A percentile compares a stretch with the other conserved stretches of the same genome.
phyloP scores from a whole-genome alignment of 2,113 vertebrate genomes.

The Lophura nycthemera region DNA sequence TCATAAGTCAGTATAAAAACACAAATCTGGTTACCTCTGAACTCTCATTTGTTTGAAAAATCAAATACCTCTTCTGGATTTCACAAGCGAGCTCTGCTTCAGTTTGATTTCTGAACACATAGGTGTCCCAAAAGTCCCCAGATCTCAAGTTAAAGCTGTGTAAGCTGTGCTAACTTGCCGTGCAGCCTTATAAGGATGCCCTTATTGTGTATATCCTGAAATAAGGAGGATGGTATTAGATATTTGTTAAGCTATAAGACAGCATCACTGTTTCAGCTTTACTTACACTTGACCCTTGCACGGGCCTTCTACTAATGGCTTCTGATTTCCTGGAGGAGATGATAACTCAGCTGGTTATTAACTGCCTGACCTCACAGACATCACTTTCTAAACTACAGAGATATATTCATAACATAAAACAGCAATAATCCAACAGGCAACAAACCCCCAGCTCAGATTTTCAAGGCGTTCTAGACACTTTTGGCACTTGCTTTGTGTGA shows the following conservation, averaged over 20 bases:
- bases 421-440: no score
- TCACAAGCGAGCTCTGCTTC: background rate
- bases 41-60: background rate
- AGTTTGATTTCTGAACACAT: background rate
- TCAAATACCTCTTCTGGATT: background rate
- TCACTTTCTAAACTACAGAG: background rate
- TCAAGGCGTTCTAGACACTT: background rate
- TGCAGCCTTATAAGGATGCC: background rate
- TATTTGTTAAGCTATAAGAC: background rate
- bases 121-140: background rate
- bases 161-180: background rate
- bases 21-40: background rate
- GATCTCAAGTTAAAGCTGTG: background rate
- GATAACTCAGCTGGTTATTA: background rate
- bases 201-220: background rate
- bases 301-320: background rate
- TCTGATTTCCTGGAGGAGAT: background rate
- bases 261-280: background rate
- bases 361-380: background rate
- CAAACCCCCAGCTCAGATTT: background rate
- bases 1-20: background rate
- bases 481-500: background rate
- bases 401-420: background rate
- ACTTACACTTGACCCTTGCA: background rate
- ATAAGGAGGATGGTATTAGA: background rate